Base-by-base conservation (phyloP, 2,888 invertebrate genomes). In the Mamestra brassicae region DNA sequence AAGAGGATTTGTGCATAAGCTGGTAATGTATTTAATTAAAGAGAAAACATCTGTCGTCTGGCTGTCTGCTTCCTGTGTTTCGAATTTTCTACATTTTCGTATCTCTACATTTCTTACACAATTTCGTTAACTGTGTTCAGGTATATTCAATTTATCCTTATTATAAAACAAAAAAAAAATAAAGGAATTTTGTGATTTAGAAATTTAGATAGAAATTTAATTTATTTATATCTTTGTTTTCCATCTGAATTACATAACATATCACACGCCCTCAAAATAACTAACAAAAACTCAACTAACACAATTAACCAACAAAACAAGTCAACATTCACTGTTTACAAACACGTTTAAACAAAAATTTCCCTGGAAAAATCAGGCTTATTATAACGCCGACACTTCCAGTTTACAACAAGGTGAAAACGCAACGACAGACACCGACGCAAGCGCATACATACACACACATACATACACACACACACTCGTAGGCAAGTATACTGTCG, bases 351-450 rank as follows among this genome's bases (percentile, higher is more conserved):
- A 55, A 67, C 61, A 65, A 57, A 45, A 45, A 64, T 72, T 74
- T 74, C 78, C 65, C 63, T 68, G 66, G 69, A 77, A 83, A 77
- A 75, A 80, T 81, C 65, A 76, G 74, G 50, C 71, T 76, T 74
- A 71, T 79, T 78, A 77, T 76, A 74, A 66, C 74, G 76, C 64
- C 64, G 57, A 71, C 61, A 79, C 76, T 82, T 86, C 85, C 81
- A 89, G 88, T 87, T 86, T 81, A 74, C 74, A 70, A 78, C 66
- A 77, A 74, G 68, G 57, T 74, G 90, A 90, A 89, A 90, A 88
- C 88, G 76, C 66, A 70, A 78, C 83, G 79, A 81, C 70, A 68
- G 78, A 81, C 68, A 68, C 55, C 55, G 36, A 42, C 55, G 83
- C 61, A 7, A 42, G 70, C 76, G 71, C 78, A 72, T 34, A 26